Evolutionary conservation across 1,140 invertebrate genomes (phyloP).

Genomic region (Drosophila fuyamai): DNA sequence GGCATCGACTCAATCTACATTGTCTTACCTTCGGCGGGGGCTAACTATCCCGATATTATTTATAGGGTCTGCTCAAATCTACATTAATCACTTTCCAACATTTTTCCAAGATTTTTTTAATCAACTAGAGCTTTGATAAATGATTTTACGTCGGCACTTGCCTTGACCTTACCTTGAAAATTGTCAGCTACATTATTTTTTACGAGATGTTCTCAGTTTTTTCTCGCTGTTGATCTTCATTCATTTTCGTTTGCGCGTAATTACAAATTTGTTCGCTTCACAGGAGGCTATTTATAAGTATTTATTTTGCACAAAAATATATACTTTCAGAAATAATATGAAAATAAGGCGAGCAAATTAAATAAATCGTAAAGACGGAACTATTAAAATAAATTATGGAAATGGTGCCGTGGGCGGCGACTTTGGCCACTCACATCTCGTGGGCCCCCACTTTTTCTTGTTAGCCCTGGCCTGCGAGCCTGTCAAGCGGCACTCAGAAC

Average conservation of each 20-base stretch:
- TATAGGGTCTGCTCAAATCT: slow-evolving; percentile 24
- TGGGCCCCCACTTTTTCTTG: slow-evolving; percentile 1
- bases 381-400: slow-evolving; percentile 81
- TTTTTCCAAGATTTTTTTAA: slow-evolving; percentile 21
- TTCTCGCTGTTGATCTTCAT: slow-evolving; percentile 24
- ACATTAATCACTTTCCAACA: slow-evolving; percentile 34
- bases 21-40: slow-evolving; percentile 21
- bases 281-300: slow-evolving; percentile 61
- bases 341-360: slow-evolving; percentile 39
- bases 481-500: slow-evolving; percentile 13
- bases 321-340: slow-evolving; percentile 27
- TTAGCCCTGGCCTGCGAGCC: slow-evolving; percentile 44
- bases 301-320: slow-evolving; percentile 41
- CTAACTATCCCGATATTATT: slow-evolving; percentile 48
- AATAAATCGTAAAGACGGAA: slow-evolving; percentile 74
- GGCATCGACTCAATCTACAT: slow-evolving; percentile 2
- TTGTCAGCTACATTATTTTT: slow-evolving; percentile 63
- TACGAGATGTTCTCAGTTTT: slow-evolving; percentile 29
- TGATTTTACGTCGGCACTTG: slow-evolving; percentile 59
- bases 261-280: slow-evolving; percentile 55
- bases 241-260: slow-evolving; percentile 54
- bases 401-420: slow-evolving; percentile 48
- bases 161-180: slow-evolving; percentile 76
- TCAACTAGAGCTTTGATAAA: slow-evolving; percentile 51
- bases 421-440: slow-evolving; percentile 22